Evolutionary conservation across 2,113 vertebrate genomes (phyloP).

Genomic region (Plecotus auritus): DNA sequence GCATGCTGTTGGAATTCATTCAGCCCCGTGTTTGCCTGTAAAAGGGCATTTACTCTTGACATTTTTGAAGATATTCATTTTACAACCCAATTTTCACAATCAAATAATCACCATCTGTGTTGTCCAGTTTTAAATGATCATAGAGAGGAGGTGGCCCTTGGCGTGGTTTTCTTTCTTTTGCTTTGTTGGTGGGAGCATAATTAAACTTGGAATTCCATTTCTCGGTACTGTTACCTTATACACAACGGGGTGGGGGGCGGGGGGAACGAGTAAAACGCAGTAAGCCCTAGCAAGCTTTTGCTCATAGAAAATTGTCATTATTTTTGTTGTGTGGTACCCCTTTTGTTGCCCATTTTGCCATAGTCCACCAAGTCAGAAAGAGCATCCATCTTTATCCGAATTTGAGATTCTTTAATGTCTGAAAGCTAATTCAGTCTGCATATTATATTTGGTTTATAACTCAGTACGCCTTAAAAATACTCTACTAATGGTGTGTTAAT

Average conservation of each 20-base stretch:
- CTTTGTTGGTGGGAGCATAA: neutral
- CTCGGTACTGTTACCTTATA: neutral
- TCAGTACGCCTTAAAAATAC: neutral
- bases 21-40: constrained; percentile 62
- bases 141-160: neutral
- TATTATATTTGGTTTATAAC: neutral
- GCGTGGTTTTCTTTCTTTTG: neutral
- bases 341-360: neutral
- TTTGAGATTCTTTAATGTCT: neutral
- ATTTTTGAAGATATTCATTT: constrained; percentile 70
- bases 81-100: constrained; percentile 68
- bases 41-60: constrained; percentile 74
- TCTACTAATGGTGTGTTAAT: neutral
- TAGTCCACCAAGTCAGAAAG: neutral
- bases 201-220: neutral
- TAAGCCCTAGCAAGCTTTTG: neutral
- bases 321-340: neutral
- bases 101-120: constrained; percentile 74
- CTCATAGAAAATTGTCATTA: neutral
- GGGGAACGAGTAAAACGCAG: neutral
- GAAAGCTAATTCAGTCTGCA: neutral
- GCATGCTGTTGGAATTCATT: constrained; percentile 46
- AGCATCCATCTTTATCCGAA: neutral
- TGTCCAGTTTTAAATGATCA: constrained; percentile 39
- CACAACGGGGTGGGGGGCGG: neutral